Conservation (phyloP, 2,888 invertebrate species). For the Harpalus rufipes region DNA sequence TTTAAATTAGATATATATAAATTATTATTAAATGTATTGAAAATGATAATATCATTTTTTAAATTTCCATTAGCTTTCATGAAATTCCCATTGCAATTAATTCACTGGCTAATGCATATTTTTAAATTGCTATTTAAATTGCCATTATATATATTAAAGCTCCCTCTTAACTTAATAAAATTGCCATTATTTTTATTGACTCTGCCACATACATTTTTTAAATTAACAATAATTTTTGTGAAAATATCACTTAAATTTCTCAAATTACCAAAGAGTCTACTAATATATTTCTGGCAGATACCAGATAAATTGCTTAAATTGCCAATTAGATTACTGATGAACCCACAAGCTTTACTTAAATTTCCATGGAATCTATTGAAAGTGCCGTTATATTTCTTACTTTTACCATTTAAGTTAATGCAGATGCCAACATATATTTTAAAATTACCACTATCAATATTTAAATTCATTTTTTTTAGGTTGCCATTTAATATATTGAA, state of each 20-base stretch:
- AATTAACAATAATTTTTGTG: not conserved
- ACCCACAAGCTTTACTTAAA: slow-evolving; percentile 3
- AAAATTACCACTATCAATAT: not conserved
- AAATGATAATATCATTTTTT: slow-evolving; percentile 10
- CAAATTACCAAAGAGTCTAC: not conserved
- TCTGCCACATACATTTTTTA: too few species aligned
- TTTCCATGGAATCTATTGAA: not conserved
- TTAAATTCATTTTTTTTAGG: too few species aligned
- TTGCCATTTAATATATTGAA: not conserved
- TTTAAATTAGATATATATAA: too few species aligned
- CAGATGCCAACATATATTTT: not conserved
- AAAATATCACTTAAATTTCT: not conserved
- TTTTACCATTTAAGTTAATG: not conserved
- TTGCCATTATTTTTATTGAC: too few species aligned
- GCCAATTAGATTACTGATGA: too few species aligned
- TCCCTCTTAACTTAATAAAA: slow-evolving; percentile 2
- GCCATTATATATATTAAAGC: not conserved
- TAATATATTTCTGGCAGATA: not conserved
- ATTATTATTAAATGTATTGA: not conserved
- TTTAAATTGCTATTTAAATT: not conserved
- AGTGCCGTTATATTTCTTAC: not conserved
- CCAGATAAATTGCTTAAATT: too few species aligned
- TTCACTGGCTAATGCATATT: not conserved
- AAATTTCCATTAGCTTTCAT: not conserved
- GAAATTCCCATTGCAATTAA: not conserved